A percentile compares a stretch with the other conserved stretches of the same genome.
Conservation (phyloP, 2,888 invertebrate genomes). For the Epicampocera succincta region DNA sequence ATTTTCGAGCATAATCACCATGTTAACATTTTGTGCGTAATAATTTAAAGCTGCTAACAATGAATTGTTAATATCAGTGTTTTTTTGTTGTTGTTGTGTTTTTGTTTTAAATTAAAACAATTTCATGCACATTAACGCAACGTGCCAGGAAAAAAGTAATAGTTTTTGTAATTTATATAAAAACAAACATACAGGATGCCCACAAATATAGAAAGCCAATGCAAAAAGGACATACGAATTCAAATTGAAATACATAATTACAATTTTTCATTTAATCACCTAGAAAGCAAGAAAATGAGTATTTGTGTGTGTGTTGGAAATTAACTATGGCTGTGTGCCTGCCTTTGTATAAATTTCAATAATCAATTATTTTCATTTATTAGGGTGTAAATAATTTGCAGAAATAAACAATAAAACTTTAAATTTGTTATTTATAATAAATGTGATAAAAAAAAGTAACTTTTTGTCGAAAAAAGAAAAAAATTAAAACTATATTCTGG, state of each 20-base stretch:
- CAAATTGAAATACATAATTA: conserved; percentile 38
- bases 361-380: conserved; percentile 43
- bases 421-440: background rate
- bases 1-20: conserved; percentile 28
- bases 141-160: background rate
- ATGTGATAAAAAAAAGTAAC: background rate
- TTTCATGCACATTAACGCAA: conserved; percentile 32
- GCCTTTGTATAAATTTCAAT: background rate
- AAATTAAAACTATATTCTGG: background rate
- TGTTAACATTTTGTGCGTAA: conserved; percentile 58
- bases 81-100: background rate
- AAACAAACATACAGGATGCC: conserved; percentile 1
- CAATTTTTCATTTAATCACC: conserved; percentile 51
- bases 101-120: conserved; percentile 24
- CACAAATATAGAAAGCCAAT: background rate
- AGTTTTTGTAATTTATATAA: conserved; percentile 2
- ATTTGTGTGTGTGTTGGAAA: background rate
- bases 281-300: background rate
- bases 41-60: conserved; percentile 64
- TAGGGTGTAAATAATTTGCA: conserved; percentile 24
- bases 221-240: conserved; percentile 7
- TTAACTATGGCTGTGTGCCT: background rate
- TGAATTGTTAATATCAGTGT: conserved; percentile 53
- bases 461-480: background rate
- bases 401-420: background rate